These are phyloP conservation scores for Falcaria lacertinaria DNA, from an alignment of 2,888 invertebrate genomes.

Conservation along the genomic window DNA sequence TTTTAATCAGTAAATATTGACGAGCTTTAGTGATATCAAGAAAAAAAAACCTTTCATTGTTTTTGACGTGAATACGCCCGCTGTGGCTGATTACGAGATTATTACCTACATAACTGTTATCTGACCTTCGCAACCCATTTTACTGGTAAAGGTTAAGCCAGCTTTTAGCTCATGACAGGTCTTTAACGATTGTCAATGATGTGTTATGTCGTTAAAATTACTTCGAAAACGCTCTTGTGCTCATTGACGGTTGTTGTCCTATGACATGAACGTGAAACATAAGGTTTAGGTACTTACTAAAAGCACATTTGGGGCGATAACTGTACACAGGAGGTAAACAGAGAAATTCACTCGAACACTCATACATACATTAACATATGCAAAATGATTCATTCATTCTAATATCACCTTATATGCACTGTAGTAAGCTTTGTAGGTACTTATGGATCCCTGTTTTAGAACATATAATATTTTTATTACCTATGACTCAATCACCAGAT, in stretches of 20 bases:
- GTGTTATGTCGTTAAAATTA: background rate
- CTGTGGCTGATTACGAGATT: too few relatives aligned
- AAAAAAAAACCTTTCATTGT: too few relatives aligned
- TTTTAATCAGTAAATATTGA: too few relatives aligned
- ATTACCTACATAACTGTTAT: too few relatives aligned
- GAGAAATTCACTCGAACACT: conserved; percentile 21
- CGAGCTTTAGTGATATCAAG: too few relatives aligned
- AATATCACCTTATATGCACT: conserved; percentile 1
- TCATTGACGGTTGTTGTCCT: conserved; percentile 36
- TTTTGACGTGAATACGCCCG: too few relatives aligned
- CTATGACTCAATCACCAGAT: background rate
- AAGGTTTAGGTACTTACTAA: conserved; percentile 29
- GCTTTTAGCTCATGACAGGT: too few relatives aligned
- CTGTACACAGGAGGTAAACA: conserved; percentile 31
- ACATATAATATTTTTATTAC: background rate
- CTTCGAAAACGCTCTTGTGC: conserved; percentile 18
- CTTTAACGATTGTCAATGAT: too few relatives aligned
- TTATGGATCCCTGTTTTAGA: conserved; percentile 1
- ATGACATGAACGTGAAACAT: conserved; percentile 28
- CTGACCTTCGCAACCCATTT: too few relatives aligned
- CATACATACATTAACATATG: conserved; percentile 19
- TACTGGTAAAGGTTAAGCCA: too few relatives aligned
- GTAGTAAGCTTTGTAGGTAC: too few relatives aligned
- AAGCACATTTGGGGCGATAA: conserved; percentile 45
- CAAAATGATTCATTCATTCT: conserved; percentile 37